A percentile compares a stretch with the other conserved stretches of the same genome.
phyloP scores from a whole-genome alignment of 2,888 invertebrate genomes.

The Chrysotoxum bicinctum region DNA sequence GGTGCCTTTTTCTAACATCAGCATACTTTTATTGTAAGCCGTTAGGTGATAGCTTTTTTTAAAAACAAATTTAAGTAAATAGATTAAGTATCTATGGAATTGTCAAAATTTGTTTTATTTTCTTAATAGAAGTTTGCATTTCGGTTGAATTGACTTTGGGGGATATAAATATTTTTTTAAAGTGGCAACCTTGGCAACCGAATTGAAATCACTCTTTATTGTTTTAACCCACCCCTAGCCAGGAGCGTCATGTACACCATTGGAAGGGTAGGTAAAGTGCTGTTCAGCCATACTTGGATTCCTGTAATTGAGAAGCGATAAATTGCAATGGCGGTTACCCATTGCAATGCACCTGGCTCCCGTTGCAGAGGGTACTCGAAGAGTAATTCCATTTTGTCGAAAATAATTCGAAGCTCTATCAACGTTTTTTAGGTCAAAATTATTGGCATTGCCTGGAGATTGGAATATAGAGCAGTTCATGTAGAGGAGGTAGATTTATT shows the following conservation, averaged over 20 bases:
- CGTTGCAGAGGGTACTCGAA: constrained; percentile 36
- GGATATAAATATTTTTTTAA: too few species aligned
- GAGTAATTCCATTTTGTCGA: constrained; percentile 70
- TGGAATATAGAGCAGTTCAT: neutral
- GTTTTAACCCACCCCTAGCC: neutral
- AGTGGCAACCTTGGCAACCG: neutral
- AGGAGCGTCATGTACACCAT: neutral
- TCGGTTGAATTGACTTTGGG: too few species aligned
- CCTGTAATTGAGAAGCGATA: constrained; percentile 70
- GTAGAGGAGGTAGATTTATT: constrained; percentile 44
- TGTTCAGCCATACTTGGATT: constrained; percentile 47
- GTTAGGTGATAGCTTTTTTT: too few species aligned
- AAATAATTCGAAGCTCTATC: constrained; percentile 67
- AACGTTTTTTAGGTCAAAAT: constrained; percentile 63
- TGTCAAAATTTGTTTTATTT: too few species aligned
- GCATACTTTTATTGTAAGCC: too few species aligned
- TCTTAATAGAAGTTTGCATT: too few species aligned
- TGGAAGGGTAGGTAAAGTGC: neutral
- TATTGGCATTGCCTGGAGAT: constrained; percentile 25
- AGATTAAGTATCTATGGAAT: too few species aligned
- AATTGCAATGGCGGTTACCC: constrained; percentile 58
- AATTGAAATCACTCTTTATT: constrained; percentile 26
- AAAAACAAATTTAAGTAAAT: too few species aligned
- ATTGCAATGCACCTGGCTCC: constrained; percentile 51
- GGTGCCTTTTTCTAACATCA: neutral